Evolutionary conservation across 2,888 invertebrate genomes (phyloP), one percentile per base, ranked within the genome.

Genomic region (Tinea trinotella): DNA sequence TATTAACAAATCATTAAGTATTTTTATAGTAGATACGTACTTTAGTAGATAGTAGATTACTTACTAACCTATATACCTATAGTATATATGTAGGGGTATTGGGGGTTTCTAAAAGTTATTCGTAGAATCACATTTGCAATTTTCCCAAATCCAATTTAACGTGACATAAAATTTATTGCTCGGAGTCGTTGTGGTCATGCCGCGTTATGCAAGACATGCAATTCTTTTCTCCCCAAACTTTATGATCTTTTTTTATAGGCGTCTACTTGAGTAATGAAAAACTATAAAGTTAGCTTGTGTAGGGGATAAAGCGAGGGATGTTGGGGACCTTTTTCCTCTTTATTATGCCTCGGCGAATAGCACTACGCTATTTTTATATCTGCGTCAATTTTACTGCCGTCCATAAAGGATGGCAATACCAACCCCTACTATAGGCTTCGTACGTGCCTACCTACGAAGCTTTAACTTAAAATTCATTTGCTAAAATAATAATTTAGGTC

Each of bases 231-330:
- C 77, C 66, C 70, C 71, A 63, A 73, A 72, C 66, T 78, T 79
- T 78, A 80, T 80, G 13, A n/a, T 67, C 66, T 63, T 63, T 63
- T 81, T 82, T 83, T 81, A 79, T 71, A 63, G 67, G 63, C 73
- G 70, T 82, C 82, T 82, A 81, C 81, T 83, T 80, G 80, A 82
- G 82, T 83, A 83, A 83, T 83, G 83, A 83, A 83, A 82, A 81
- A 81, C 82, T 79, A 83, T 83, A 76, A 83, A 81, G 66, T 74
- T 68, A 22, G 19, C 59, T 71, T 70, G 79, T 67, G 73, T 71
- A 81, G 79, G 50, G 77, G 74, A 77, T 77, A 71, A 72, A 71
- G 62, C 71, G 71, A 70, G 79, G 79, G 80, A 75, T 71, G 79
- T 73, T 68, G 73, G 50, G 74, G 71, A 74, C 78, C 78, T 77